phyloP scores from a whole-genome alignment of 2,797 vertebrate species.

The Hozukius guyotensis region DNA sequence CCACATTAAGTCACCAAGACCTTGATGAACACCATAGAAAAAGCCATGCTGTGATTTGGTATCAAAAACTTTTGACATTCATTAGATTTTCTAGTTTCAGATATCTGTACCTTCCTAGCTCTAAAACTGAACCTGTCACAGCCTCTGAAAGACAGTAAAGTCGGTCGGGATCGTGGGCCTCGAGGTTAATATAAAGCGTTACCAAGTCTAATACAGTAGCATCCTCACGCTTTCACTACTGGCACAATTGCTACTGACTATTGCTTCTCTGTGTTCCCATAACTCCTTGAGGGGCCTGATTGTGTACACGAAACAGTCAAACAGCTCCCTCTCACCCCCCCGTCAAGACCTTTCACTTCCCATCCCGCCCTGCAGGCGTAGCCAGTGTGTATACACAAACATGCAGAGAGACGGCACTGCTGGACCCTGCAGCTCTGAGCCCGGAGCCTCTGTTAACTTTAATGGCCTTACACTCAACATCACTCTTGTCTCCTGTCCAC shows the following conservation, averaged over 20 bases:
- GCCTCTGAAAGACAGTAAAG: too few species aligned
- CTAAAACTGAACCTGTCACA: too few species aligned
- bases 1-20: too few species aligned
- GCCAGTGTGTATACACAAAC: conserved; percentile 52
- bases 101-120: too few species aligned
- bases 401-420: conserved; percentile 39
- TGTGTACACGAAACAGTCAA: conserved; percentile 44
- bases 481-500: neutral
- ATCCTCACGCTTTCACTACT: neutral
- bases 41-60: too few species aligned
- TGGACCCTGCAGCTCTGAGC: conserved; percentile 37
- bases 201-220: neutral
- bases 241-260: neutral
- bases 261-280: conserved; percentile 1
- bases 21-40: too few species aligned
- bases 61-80: too few species aligned
- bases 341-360: conserved; percentile 57
- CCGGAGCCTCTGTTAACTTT: conserved; percentile 24
- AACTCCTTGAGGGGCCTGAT: neutral
- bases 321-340: conserved; percentile 23
- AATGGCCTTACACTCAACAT: conserved; percentile 27
- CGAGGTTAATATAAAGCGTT: too few species aligned
- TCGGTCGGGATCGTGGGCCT: too few species aligned
- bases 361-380: conserved; percentile 39
- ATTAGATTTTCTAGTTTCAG: too few species aligned